Percentiles rank a stretch among this genome's conserved stretches.
phyloP scores from a whole-genome alignment of 1,140 invertebrate species.

The Oncopodura yosiiana region DNA sequence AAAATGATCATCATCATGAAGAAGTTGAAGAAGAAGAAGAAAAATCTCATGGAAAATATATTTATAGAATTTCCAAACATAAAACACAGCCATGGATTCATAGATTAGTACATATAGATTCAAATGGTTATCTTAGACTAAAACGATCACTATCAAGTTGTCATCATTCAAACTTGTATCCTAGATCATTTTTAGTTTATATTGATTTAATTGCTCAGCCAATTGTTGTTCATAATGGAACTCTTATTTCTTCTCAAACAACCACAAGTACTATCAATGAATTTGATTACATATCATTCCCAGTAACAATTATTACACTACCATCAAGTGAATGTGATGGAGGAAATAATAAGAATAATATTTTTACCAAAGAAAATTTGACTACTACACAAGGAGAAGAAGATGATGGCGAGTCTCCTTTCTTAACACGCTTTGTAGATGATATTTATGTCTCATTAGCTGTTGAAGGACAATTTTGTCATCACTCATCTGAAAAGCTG shows the following conservation, averaged over 20 bases:
- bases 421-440: constrained; percentile 21
- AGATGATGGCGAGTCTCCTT: background rate
- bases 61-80: constrained; percentile 33
- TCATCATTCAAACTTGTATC: background rate
- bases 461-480: constrained; percentile 23
- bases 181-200: constrained; percentile 30
- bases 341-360: background rate
- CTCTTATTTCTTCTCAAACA: background rate
- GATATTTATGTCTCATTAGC: constrained; percentile 32
- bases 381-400: background rate
- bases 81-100: constrained; percentile 34
- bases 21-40: background rate
- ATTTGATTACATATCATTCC: constrained; percentile 35
- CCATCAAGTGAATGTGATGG: constrained; percentile 11
- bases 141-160: constrained; percentile 11
- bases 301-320: constrained; percentile 29
- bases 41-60: background rate
- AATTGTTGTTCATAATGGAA: background rate
- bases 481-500: constrained; percentile 30
- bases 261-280: background rate
- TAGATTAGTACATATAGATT: constrained; percentile 29
- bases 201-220: constrained; percentile 29
- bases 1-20: constrained; percentile 3
- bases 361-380: background rate
- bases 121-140: constrained; percentile 24